Evolutionary conservation across 2,888 invertebrate genomes (phyloP), one percentile per base, ranked within the genome.

Genomic region (Galerucella pusilla): DNA sequence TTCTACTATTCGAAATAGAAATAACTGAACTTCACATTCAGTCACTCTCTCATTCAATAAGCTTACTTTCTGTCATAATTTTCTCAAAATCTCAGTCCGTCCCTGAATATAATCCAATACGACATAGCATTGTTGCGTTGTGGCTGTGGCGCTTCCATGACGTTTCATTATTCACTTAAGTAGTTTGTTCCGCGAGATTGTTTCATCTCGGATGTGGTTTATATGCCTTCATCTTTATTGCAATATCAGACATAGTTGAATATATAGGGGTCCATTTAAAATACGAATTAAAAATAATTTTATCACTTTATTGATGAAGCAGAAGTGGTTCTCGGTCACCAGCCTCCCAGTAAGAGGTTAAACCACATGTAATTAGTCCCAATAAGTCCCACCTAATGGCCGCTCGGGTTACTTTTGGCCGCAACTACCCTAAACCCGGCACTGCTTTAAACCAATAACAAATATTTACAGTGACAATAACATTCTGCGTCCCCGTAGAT

Each of bases 91-190:
- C 2, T 28, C 11, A 46, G 46, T 65, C 64, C 64, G 64, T n/a
- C 20, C 20, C 64, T 65, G 63, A 35, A 65, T 68, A 57, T 57
- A 73, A 68, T 54, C 57, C 28, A 68, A 63, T 49, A 64, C 14
- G 64, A 64, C 28, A 28, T n/a, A 71, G 65, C 57, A 65, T 57
- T 57, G 70, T 52, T 74, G 75, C 68, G 63, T 70, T 68, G 61
- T 75, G 75, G 77, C 77, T 68, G 61, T 77, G 73, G 78, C 77
- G 77, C 77, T 76, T 69, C 57, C 54, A 79, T 80, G 79, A 80
- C 78, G 78, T 81, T 80, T 80, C 35, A 81, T 78, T 77, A 81
- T 77, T 77, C 79, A 80, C 79, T 81, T 81, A 80, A 80, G 76
- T 75, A 74, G 74, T 71, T 71, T 73, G 74, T 76, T 76, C 76